Conservation (phyloP, 2,888 invertebrate species). For the Caenorhabditis imperialis region DNA sequence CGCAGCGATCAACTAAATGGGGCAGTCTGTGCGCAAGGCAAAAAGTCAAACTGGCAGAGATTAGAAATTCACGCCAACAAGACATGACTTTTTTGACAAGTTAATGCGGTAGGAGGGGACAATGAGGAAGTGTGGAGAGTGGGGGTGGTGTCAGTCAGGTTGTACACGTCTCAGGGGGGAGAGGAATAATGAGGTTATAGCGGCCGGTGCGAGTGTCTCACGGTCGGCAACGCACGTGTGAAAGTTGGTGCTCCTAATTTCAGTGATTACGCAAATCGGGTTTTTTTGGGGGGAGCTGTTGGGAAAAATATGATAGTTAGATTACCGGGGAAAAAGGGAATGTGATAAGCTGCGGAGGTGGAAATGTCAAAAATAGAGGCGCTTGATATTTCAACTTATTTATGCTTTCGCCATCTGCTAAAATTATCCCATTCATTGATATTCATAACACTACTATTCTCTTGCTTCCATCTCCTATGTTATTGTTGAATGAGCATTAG, state of each 20-base stretch:
- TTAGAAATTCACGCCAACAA: constrained; percentile 52
- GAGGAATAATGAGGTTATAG: not conserved
- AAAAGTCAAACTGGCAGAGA: constrained; percentile 41
- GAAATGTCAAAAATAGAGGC: not conserved
- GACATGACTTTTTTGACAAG: constrained; percentile 50
- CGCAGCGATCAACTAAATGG: constrained; percentile 45
- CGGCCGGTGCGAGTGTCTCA: constrained; percentile 6
- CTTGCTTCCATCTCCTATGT: constrained; percentile 11
- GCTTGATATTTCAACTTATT: constrained; percentile 5
- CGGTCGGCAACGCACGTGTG: constrained; percentile 8
- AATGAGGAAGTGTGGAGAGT: constrained; percentile 36
- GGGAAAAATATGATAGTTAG: not conserved
- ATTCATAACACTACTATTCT: constrained; percentile 27
- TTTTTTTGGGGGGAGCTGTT: not conserved
- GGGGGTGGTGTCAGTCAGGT: constrained; percentile 38
- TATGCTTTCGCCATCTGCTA: not conserved
- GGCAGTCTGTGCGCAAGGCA: constrained; percentile 22
- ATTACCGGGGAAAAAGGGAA: not conserved
- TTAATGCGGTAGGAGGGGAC: constrained; percentile 38
- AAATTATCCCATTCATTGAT: constrained; percentile 31
- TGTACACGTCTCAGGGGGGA: not conserved
- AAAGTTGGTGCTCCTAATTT: constrained; percentile 1
- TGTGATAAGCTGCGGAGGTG: not conserved
- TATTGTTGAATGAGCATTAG: constrained; percentile 4
- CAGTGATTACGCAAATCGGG: too few relatives aligned